Evolutionary conservation across 2,113 vertebrate genomes (phyloP).

Genomic region (pig (Sus scrofa)): T2T-Sscrofa CM000816.6:36575501-36576000

Average conservation of each 20-base stretch:
- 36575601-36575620: background rate
- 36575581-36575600: too few relatives aligned
- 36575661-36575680: background rate
- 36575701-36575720: slow-evolving; percentile 28
- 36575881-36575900: background rate
- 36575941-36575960: background rate
- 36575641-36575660: background rate
- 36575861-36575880: background rate
- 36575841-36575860: background rate
- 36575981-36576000: background rate
- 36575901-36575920: background rate
- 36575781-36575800: background rate
- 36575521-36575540: too few relatives aligned
- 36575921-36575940: background rate
- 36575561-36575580: too few relatives aligned
- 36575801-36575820: background rate
- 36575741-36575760: background rate
- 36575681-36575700: slow-evolving; percentile 32
- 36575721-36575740: background rate
- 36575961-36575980: background rate
- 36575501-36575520: too few relatives aligned
- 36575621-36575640: background rate
- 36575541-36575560: too few relatives aligned
- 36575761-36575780: background rate
- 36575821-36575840: background rate